phyloP scores from a whole-genome alignment of 2,113 vertebrate genomes.

The Pungitius pungitius region DNA sequence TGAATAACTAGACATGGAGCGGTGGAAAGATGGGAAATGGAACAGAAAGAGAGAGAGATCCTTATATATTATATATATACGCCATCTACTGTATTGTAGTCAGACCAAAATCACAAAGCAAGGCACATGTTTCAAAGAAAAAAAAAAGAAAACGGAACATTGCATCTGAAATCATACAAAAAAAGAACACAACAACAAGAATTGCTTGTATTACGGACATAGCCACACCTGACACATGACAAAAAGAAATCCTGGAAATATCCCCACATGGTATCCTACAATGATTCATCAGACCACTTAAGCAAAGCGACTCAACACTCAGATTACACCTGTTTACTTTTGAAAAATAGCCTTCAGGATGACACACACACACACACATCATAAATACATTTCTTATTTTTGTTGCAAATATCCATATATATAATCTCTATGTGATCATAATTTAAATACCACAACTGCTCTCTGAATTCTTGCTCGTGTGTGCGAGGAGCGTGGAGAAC shows the following conservation, averaged over 20 bases:
- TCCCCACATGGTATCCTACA: slow-evolving; percentile 67
- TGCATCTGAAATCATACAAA: slow-evolving; percentile 72
- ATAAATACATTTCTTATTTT: slow-evolving; percentile 77
- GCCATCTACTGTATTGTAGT: slow-evolving; percentile 71
- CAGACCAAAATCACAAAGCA: slow-evolving; percentile 83
- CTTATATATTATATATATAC: slow-evolving; percentile 59
- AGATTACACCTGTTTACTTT: slow-evolving; percentile 68
- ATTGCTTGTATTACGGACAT: slow-evolving; percentile 63
- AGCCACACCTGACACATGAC: slow-evolving; percentile 60
- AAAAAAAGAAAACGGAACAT: slow-evolving; percentile 53
- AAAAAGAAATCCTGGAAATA: slow-evolving; percentile 54
- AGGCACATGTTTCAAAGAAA: slow-evolving; percentile 87
- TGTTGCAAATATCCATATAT: slow-evolving; percentile 80
- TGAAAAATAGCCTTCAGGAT: slow-evolving; percentile 77
- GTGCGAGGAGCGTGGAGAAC: slow-evolving; percentile 33
- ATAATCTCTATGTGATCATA: slow-evolving; percentile 77
- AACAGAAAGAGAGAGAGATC: slow-evolving; percentile 56
- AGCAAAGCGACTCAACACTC: slow-evolving; percentile 70
- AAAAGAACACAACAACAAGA: slow-evolving; percentile 68
- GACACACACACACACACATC: slow-evolving; percentile 76
- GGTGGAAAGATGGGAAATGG: background rate
- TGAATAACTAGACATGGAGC: background rate
- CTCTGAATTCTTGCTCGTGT: slow-evolving; percentile 56
- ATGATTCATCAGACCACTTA: slow-evolving; percentile 72
- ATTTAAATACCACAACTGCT: slow-evolving; percentile 77